These are phyloP conservation scores for Montifringilla adamsi DNA, from an alignment of 2,113 vertebrate species.

Conservation along the genomic window DNA sequence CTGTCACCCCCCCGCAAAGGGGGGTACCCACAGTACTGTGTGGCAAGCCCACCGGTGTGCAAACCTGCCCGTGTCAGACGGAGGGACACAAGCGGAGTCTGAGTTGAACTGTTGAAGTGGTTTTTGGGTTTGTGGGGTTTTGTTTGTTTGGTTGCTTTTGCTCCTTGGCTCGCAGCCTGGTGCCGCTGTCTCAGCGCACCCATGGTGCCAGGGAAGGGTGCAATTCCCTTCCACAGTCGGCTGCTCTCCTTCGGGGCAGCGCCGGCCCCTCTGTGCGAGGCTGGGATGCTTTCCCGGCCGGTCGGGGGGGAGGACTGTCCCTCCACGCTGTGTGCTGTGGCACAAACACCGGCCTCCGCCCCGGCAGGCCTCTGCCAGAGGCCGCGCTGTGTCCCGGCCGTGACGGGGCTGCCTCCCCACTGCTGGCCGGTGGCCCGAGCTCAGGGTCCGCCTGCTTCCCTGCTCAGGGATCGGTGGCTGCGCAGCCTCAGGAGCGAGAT, in stretches of 20 bases:
- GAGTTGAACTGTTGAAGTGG: not conserved
- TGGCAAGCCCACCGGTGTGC: not conserved
- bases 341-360: not conserved
- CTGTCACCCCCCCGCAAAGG: not conserved
- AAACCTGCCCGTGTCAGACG: too few relatives aligned
- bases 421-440: not conserved
- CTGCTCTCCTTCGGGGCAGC: not conserved
- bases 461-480: not conserved
- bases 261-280: accelerated
- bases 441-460: not conserved
- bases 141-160: too few relatives aligned
- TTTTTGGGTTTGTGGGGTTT: not conserved
- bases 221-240: accelerated
- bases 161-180: not conserved
- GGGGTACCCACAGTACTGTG: accelerated
- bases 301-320: not conserved
- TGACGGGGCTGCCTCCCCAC: not conserved
- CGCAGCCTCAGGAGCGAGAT: not conserved
- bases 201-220: not conserved
- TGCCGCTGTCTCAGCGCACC: not conserved
- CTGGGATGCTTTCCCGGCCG: not conserved
- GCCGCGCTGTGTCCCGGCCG: not conserved
- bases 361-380: not conserved
- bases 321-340: not conserved
- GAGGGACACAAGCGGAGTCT: not conserved